A percentile compares a stretch with the other conserved stretches of the same genome.
Conservation (phyloP, 2,888 invertebrate species). For the Scrobipalpa atriplicella region DNA sequence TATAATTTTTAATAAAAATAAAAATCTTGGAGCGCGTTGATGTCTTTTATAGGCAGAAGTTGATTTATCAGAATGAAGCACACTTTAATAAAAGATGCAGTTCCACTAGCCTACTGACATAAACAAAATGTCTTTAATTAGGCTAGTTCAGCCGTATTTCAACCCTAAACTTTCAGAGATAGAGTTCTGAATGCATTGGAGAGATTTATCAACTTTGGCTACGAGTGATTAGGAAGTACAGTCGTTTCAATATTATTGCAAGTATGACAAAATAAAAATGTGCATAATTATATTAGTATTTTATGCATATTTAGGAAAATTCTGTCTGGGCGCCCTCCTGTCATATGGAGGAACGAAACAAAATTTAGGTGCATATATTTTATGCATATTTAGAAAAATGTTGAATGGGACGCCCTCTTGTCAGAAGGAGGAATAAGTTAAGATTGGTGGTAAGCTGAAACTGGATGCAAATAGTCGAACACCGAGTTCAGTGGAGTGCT, state of each 20-base stretch:
- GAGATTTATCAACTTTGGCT: background rate
- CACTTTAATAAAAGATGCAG: background rate
- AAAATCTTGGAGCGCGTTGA: background rate
- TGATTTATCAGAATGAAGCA: background rate
- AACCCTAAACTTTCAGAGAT: background rate
- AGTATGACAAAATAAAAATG: background rate
- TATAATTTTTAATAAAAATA: background rate
- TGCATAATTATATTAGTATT: no score
- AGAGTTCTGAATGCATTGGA: background rate
- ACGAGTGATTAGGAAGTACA: slow-evolving; percentile 4
- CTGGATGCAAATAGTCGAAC: no score
- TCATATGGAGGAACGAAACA: no score
- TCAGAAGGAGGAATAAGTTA: no score
- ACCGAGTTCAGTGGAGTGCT: no score
- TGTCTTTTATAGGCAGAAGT: background rate
- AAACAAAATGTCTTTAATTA: background rate
- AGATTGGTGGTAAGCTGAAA: no score
- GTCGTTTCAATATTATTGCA: background rate
- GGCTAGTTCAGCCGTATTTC: background rate
- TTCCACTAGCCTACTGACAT: background rate
- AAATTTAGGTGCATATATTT: no score
- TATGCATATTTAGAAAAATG: no score
- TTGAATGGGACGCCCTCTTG: no score
- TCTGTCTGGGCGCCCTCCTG: no score
- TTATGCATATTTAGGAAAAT: no score